These are phyloP conservation scores for Podilymbus podiceps DNA, from an alignment of 2,113 vertebrate species.

Conservation along the genomic window DNA sequence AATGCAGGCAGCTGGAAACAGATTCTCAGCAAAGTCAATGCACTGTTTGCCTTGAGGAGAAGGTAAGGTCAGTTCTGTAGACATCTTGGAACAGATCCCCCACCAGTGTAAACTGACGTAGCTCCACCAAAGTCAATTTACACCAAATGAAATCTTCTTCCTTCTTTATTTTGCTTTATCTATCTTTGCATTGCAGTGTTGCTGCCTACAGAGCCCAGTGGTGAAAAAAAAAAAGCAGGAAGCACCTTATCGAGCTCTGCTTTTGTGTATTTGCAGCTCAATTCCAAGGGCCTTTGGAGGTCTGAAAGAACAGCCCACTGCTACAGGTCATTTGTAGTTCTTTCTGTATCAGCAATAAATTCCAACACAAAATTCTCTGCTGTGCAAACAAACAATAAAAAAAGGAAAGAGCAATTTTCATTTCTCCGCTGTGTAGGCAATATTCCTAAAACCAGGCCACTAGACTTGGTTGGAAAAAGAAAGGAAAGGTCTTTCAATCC, in stretches of 20 bases:
- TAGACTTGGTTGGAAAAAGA: not conserved
- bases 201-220: not conserved
- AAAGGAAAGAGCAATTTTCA: not conserved
- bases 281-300: not conserved
- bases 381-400: slow-evolving; percentile 4
- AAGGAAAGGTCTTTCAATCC: not conserved
- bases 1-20: not conserved
- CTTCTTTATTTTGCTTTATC: not conserved
- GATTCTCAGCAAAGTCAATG: not conserved
- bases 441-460: not conserved
- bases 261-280: slow-evolving; percentile 10
- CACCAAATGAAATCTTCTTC: not conserved
- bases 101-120: not conserved
- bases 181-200: not conserved
- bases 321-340: not conserved
- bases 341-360: slow-evolving; percentile 9
- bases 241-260: not conserved
- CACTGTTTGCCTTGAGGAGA: not conserved
- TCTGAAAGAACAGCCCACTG: not conserved
- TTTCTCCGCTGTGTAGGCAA: not conserved
- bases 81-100: not conserved
- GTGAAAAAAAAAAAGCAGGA: not conserved
- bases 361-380: not conserved
- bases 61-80: not conserved
- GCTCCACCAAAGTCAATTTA: not conserved